Evolutionary conservation across 2,797 vertebrate species (phyloP).

Genomic region (Pantherophis alleghaniensis): DNA sequence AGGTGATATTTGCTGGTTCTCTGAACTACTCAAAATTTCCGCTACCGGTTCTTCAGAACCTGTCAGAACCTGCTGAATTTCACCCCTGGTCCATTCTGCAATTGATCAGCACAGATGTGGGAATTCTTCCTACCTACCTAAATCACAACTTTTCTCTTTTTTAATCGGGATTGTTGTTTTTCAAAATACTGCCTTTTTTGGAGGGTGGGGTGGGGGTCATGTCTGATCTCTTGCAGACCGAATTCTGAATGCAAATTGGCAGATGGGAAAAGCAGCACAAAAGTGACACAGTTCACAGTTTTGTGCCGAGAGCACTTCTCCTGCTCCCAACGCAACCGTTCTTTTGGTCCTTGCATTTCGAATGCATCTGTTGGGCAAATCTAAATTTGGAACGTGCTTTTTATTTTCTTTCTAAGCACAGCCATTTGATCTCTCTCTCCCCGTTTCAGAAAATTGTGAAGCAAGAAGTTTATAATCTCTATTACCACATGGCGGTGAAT

Average conservation of each 20-base stretch:
- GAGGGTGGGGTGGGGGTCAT: too few relatives aligned
- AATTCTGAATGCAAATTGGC: not conserved
- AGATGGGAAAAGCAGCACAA: too few relatives aligned
- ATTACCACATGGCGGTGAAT: slow-evolving; percentile 73
- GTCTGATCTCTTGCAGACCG: not conserved
- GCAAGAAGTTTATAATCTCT: slow-evolving; percentile 63
- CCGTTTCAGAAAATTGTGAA: slow-evolving; percentile 71
- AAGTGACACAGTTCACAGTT: not conserved
- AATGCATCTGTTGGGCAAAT: not conserved
- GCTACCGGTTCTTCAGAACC: too few relatives aligned
- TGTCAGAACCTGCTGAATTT: too few relatives aligned
- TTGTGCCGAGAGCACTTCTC: not conserved
- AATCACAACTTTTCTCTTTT: not conserved
- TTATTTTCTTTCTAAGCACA: not conserved
- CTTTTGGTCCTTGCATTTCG: not conserved
- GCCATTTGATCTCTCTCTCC: not conserved
- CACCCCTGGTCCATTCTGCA: not conserved
- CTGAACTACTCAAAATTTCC: too few relatives aligned
- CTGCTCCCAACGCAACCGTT: not conserved
- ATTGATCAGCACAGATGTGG: not conserved
- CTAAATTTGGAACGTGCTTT: not conserved
- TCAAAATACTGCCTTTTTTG: not conserved
- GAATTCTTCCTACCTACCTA: not conserved
- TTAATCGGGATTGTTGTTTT: not conserved
- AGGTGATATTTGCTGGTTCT: too few relatives aligned